Evolutionary conservation across 2,113 vertebrate genomes (phyloP).

Genomic region (Macheiramphus alcinus): DNA sequence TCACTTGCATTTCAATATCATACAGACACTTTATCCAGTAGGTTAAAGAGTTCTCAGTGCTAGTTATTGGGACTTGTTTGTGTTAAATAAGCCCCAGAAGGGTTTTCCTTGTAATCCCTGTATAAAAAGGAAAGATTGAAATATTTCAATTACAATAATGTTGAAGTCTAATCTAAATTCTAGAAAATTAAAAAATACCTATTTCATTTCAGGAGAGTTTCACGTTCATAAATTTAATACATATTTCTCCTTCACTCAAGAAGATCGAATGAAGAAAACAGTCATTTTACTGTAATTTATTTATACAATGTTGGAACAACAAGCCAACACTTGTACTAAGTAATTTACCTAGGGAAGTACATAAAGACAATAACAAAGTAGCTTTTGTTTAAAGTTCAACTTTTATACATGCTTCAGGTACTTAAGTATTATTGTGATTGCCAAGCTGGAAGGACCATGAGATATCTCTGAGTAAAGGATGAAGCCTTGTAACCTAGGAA

Average conservation of each 20-base stretch:
- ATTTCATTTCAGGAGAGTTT: neutral
- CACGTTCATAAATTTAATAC: neutral
- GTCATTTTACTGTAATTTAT: neutral
- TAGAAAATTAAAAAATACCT: neutral
- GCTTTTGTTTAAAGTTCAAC: neutral
- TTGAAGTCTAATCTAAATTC: neutral
- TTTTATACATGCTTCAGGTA: neutral
- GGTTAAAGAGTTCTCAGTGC: neutral
- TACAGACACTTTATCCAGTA: neutral
- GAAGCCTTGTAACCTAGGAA: neutral
- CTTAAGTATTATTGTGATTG: neutral
- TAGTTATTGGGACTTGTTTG: neutral
- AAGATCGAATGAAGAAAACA: neutral
- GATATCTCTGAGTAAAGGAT: neutral
- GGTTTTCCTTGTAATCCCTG: neutral
- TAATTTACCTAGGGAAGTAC: neutral
- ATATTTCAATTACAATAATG: neutral
- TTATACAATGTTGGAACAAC: neutral
- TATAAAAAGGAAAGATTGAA: neutral
- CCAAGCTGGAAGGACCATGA: neutral
- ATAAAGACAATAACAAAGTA: neutral
- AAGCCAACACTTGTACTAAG: neutral
- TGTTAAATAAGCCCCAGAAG: neutral
- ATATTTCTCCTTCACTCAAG: neutral
- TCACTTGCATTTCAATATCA: neutral